Percentiles rank a stretch among this genome's conserved stretches.
Evolutionary conservation across 2,888 invertebrate genomes (phyloP).

Genomic region (Nemapogon koenigi): DNA sequence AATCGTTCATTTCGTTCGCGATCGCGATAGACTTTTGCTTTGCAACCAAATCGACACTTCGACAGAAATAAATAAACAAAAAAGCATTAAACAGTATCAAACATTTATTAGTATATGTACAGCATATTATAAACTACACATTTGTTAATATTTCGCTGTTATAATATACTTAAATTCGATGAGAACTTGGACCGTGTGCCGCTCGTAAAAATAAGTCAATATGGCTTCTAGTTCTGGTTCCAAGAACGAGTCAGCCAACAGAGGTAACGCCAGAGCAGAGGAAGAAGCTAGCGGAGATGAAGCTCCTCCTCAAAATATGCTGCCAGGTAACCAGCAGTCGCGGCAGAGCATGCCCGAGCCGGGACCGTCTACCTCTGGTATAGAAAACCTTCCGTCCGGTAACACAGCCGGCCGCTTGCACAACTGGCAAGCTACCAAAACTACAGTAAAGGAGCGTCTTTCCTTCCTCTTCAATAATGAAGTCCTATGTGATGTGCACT

Average conservation of each 20-base stretch:
- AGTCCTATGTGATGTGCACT: conserved; percentile 72
- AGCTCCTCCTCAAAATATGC: conserved; percentile 57
- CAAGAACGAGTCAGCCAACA: conserved; percentile 49
- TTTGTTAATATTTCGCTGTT: background rate
- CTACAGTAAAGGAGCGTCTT: conserved; percentile 76
- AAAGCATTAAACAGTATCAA: too few species aligned
- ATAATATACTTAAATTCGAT: too few species aligned
- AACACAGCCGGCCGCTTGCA: conserved; percentile 55
- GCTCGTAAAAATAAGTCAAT: conserved; percentile 17
- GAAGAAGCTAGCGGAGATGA: conserved; percentile 39
- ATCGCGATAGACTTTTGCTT: too few species aligned
- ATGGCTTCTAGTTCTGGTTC: conserved; percentile 55
- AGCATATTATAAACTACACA: too few species aligned
- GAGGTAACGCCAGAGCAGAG: conserved; percentile 42
- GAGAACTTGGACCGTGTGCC: too few species aligned
- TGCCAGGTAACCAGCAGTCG: conserved; percentile 52
- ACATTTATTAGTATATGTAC: too few species aligned
- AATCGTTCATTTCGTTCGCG: too few species aligned
- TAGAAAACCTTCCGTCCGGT: conserved; percentile 46
- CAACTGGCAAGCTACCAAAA: conserved; percentile 78
- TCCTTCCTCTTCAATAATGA: conserved; percentile 66
- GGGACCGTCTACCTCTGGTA: conserved; percentile 31
- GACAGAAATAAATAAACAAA: too few species aligned
- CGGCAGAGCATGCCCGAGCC: conserved; percentile 35
- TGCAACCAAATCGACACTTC: too few species aligned